These are phyloP conservation scores for Anser brachyrhynchus DNA, from an alignment of 2,113 vertebrate genomes.

Conservation along the genomic window DNA sequence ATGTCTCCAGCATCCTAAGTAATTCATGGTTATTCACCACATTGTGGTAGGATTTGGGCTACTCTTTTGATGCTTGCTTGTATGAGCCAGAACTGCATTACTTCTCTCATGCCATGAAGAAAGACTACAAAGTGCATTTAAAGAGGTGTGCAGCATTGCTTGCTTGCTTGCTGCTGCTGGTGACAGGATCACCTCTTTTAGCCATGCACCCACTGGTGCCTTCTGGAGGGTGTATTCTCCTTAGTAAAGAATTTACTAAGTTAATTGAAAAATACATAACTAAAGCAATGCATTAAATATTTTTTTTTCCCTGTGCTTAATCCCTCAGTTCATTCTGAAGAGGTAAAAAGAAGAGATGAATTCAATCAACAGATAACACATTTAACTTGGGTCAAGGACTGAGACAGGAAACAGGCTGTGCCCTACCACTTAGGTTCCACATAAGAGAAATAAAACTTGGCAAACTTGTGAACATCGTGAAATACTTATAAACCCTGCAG, in stretches of 20 bases:
- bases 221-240: fast-evolving
- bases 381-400: not conserved
- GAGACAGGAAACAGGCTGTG: not conserved
- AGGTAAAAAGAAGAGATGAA: not conserved
- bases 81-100: not conserved
- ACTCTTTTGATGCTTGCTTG: not conserved
- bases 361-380: not conserved
- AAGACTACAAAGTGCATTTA: not conserved
- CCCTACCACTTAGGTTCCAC: not conserved
- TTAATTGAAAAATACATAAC: not conserved
- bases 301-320: not conserved
- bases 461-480: not conserved
- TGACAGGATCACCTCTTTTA: not conserved
- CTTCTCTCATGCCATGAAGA: not conserved
- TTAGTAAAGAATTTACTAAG: not conserved
- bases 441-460: not conserved
- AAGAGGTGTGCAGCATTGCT: not conserved
- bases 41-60: not conserved
- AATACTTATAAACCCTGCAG: not conserved
- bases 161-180: not conserved
- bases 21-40: not conserved
- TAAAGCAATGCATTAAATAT: not conserved
- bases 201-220: not conserved
- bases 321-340: not conserved
- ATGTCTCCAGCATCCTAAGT: not conserved